These are phyloP conservation scores for Xanthia icteritia DNA, from an alignment of 2,888 invertebrate genomes.

Conservation along the genomic window DNA sequence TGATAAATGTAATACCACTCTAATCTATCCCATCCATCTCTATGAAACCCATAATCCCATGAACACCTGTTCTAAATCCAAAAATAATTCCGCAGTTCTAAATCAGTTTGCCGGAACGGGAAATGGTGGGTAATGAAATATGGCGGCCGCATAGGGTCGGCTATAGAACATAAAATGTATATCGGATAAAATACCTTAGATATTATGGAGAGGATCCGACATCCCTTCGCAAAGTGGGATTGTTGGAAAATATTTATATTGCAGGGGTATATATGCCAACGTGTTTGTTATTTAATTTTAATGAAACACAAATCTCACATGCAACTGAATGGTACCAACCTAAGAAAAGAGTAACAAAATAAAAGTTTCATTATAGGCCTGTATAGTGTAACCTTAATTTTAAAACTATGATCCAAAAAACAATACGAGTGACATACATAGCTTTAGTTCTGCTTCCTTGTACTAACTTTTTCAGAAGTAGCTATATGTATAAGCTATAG, in stretches of 20 bases:
- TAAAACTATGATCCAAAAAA: too few species aligned
- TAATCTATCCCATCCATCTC: conserved; percentile 31
- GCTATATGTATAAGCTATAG: not conserved
- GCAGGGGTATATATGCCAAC: not conserved
- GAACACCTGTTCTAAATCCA: conserved; percentile 61
- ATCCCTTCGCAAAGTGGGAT: conserved; percentile 28
- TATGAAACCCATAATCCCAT: conserved; percentile 40
- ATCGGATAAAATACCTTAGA: conserved; percentile 56
- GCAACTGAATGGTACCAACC: not conserved
- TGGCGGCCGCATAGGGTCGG: conserved; percentile 52
- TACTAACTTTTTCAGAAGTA: not conserved
- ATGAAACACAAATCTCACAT: not conserved
- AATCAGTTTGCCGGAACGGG: conserved; percentile 59
- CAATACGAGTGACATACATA: not conserved
- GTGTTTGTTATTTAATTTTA: conserved; percentile 36
- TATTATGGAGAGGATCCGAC: conserved; percentile 48
- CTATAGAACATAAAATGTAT: conserved; percentile 59
- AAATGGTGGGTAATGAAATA: conserved; percentile 65
- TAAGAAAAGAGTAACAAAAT: not conserved
- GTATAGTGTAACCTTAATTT: too few species aligned
- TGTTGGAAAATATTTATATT: conserved; percentile 27
- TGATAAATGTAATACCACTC: not conserved
- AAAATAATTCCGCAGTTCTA: conserved; percentile 61
- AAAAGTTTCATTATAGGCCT: not conserved
- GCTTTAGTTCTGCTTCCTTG: too few species aligned